These are phyloP conservation scores for Eilema griseolum DNA, from an alignment of 2,888 invertebrate species.

Conservation along the genomic window DNA sequence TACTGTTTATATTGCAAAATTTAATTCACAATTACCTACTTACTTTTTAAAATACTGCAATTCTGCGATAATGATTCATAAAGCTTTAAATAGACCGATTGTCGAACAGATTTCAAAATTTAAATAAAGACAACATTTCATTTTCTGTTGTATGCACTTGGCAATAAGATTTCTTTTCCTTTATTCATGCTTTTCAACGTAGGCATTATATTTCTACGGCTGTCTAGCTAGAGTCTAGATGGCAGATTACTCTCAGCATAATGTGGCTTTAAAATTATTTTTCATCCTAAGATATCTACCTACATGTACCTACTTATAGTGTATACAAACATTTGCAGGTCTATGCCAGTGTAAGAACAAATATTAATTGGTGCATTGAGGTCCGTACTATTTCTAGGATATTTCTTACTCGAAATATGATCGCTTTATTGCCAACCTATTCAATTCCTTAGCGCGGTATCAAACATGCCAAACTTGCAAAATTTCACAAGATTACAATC, in stretches of 20 bases:
- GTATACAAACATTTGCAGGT: background rate
- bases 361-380: conserved; percentile 70
- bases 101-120: background rate
- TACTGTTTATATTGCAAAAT: too few species aligned
- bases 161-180: background rate
- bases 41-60: background rate
- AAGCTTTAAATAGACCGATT: background rate
- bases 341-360: conserved; percentile 33
- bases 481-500: conserved; percentile 60
- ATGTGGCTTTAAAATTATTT: conserved; percentile 27
- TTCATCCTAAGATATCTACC: background rate
- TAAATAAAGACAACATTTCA: background rate
- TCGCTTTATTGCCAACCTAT: conserved; percentile 60
- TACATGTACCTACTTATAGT: background rate
- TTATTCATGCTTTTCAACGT: background rate
- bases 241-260: conserved; percentile 34
- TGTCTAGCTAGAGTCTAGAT: conserved; percentile 34
- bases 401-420: conserved; percentile 42
- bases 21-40: too few species aligned
- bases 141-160: background rate
- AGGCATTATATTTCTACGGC: conserved; percentile 19
- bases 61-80: background rate
- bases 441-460: conserved; percentile 52
- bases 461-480: conserved; percentile 59
- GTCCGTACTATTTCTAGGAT: conserved; percentile 55